phyloP scores from a whole-genome alignment of 1,140 invertebrate species.

The Magallana ariakensis region DNA sequence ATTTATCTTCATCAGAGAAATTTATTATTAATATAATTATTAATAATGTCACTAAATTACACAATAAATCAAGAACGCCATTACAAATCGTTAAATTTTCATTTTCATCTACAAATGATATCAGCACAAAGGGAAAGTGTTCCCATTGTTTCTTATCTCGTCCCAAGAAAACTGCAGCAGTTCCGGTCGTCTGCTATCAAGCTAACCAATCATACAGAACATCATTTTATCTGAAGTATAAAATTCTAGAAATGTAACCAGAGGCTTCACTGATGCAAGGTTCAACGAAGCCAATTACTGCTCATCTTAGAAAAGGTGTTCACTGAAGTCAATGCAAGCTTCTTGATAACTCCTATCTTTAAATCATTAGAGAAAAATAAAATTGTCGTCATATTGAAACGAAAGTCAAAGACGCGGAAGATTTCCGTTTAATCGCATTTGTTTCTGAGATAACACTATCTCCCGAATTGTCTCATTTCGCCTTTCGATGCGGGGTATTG shows the following conservation, averaged over 20 bases:
- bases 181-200: slow-evolving; percentile 11
- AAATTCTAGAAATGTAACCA: slow-evolving; percentile 43
- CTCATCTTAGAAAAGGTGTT: not conserved
- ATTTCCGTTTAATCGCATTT: slow-evolving; percentile 11
- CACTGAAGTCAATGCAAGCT: not conserved
- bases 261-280: not conserved
- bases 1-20: too few relatives aligned
- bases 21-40: too few relatives aligned
- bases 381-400: slow-evolving; percentile 42
- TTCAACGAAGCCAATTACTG: not conserved
- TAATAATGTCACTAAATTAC: too few relatives aligned
- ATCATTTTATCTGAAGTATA: slow-evolving; percentile 42
- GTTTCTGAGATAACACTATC: not conserved
- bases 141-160: slow-evolving; percentile 16
- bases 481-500: not conserved
- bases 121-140: not conserved
- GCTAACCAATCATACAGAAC: slow-evolving; percentile 2
- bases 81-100: too few relatives aligned
- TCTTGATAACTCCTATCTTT: not conserved
- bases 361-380: slow-evolving; percentile 41
- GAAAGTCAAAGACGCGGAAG: slow-evolving; percentile 19
- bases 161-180: slow-evolving; percentile 1
- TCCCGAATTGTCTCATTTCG: not conserved
- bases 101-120: too few relatives aligned
- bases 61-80: too few relatives aligned